Percentiles rank a stretch among this genome's conserved stretches.
These are phyloP conservation scores for Chironomus riparius DNA, from an alignment of 2,888 invertebrate species.

Conservation along the genomic window DNA sequence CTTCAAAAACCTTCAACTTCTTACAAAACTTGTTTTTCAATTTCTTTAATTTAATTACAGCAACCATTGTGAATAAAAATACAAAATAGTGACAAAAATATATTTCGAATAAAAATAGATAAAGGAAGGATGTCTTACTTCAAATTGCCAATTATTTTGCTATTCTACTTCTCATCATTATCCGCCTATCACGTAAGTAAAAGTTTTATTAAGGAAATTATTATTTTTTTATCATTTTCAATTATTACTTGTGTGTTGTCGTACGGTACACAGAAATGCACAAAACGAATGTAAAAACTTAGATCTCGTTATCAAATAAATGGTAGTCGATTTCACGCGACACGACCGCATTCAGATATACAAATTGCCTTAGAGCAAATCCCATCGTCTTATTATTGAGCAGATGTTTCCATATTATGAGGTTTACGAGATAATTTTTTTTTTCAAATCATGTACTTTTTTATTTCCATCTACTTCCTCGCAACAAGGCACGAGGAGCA, in stretches of 20 bases:
- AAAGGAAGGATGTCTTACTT: neutral
- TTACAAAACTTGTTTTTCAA: too few species aligned
- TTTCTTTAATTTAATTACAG: neutral
- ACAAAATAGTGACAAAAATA: neutral
- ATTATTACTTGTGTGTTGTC: neutral
- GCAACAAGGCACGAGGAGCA: neutral
- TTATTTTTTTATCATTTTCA: neutral
- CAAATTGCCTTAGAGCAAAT: slow-evolving; percentile 15
- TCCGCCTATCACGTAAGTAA: neutral
- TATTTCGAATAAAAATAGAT: neutral
- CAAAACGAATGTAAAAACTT: neutral
- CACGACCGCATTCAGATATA: neutral
- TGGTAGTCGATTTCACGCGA: neutral
- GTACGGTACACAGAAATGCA: neutral
- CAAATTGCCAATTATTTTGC: neutral
- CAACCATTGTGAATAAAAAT: neutral
- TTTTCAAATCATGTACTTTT: neutral
- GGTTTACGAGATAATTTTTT: neutral
- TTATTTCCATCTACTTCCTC: neutral
- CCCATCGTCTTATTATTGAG: slow-evolving; percentile 7
- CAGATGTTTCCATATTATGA: slow-evolving; percentile 15
- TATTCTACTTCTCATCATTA: neutral
- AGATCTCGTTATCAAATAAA: slow-evolving; percentile 6
- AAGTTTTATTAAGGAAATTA: neutral
- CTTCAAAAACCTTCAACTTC: too few species aligned